Conservation (phyloP, 1,140 invertebrate genomes). For the Vanessa atalanta region DNA sequence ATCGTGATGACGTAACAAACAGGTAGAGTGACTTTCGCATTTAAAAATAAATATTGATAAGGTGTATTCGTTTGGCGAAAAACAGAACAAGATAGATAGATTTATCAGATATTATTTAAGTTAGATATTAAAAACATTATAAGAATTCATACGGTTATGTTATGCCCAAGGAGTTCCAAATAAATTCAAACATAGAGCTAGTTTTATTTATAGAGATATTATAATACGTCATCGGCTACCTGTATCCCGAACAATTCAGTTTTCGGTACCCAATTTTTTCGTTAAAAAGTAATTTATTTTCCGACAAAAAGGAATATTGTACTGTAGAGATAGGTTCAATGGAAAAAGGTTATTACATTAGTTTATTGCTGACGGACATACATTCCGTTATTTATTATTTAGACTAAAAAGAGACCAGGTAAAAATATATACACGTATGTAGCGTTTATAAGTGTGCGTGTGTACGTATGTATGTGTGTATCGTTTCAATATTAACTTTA, state of each 20-base stretch:
- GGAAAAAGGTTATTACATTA: slow-evolving; percentile 25
- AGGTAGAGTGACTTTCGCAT: not conserved
- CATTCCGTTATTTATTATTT: slow-evolving; percentile 3
- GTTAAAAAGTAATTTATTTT: not conserved
- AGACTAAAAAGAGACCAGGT: not conserved
- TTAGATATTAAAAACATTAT: too few relatives aligned
- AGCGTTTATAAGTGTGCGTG: too few relatives aligned
- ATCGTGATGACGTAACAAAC: too few relatives aligned
- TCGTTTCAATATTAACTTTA: too few relatives aligned
- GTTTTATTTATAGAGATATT: slow-evolving; percentile 19
- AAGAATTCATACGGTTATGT: too few relatives aligned
- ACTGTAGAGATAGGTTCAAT: not conserved
- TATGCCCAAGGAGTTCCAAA: not conserved
- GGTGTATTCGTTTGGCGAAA: too few relatives aligned
- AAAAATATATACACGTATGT: too few relatives aligned
- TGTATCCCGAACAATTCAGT: not conserved
- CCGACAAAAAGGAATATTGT: not conserved
- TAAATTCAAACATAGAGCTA: slow-evolving; percentile 21
- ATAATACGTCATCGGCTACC: not conserved
- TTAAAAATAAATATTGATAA: too few relatives aligned
- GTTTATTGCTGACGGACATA: slow-evolving; percentile 1
- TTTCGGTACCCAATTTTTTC: not conserved
- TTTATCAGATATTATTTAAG: too few relatives aligned
- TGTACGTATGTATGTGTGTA: too few relatives aligned
- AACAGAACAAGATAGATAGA: too few relatives aligned